Evolutionary conservation across 2,113 vertebrate species (phyloP).

Genomic region (Urocynchramus pylzowi): DNA sequence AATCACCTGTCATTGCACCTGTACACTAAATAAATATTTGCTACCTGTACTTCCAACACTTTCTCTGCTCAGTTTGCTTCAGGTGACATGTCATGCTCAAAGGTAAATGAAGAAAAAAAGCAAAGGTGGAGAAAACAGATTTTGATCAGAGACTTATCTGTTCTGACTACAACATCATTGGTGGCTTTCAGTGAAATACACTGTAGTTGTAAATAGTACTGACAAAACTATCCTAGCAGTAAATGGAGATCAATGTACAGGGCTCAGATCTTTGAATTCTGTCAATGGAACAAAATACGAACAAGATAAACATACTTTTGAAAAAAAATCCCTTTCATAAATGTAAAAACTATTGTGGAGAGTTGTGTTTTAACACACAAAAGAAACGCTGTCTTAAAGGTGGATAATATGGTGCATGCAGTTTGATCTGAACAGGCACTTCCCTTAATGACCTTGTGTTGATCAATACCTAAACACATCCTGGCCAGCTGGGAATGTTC

Average conservation of each 20-base stretch:
- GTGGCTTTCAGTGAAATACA: not conserved
- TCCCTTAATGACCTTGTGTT: not conserved
- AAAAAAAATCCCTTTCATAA: not conserved
- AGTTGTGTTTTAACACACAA: not conserved
- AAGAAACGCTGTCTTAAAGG: not conserved
- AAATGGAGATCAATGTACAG: not conserved
- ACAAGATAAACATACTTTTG: not conserved
- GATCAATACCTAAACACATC: not conserved
- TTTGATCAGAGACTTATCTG: not conserved
- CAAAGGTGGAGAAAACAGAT: not conserved
- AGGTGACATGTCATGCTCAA: not conserved
- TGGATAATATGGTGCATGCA: rapidly evolving
- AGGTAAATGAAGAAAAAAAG: not conserved
- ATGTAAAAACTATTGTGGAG: not conserved
- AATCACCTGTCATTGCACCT: not conserved
- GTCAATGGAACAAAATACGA: not conserved
- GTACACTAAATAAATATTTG: not conserved
- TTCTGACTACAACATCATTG: not conserved
- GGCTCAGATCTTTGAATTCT: not conserved
- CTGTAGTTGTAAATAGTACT: not conserved
- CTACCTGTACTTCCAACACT: not conserved
- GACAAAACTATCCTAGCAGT: not conserved
- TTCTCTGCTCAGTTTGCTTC: not conserved
- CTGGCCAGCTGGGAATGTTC: not conserved
- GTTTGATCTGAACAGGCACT: not conserved